A percentile compares a stretch with the other conserved stretches of the same genome.
Conservation (phyloP, 2,797 vertebrate genomes). For the Channa striata region DNA sequence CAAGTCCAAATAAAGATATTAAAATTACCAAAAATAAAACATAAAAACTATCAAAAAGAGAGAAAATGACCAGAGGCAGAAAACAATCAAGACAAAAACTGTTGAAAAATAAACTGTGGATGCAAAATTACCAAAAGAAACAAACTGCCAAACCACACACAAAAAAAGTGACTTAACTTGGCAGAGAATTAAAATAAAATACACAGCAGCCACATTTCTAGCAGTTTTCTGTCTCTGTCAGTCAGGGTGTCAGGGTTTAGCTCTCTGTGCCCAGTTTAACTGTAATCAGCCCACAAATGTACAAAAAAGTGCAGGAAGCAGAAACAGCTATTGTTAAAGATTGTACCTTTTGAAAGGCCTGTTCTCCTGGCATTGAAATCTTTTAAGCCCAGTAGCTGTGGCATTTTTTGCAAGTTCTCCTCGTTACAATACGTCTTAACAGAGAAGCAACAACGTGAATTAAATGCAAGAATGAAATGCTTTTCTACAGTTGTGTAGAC, state of each 20-base stretch:
- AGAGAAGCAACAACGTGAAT: background rate
- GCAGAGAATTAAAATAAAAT: background rate
- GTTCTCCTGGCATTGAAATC: no score
- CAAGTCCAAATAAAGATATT: no score
- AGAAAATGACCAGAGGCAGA: no score
- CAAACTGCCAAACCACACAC: no score
- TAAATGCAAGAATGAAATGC: background rate
- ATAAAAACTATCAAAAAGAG: no score
- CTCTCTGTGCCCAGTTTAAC: background rate
- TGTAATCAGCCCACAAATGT: background rate
- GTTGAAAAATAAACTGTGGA: no score
- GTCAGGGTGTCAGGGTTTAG: background rate
- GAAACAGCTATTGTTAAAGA: constrained; percentile 50
- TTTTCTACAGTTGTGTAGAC: constrained; percentile 2
- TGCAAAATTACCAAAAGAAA: no score
- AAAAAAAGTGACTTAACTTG: no score
- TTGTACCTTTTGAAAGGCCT: constrained; percentile 36
- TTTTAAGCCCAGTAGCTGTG: constrained; percentile 2
- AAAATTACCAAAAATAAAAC: no score
- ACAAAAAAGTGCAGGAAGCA: constrained; percentile 20
- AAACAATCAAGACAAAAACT: no score
- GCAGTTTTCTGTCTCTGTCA: background rate
- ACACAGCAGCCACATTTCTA: no score
- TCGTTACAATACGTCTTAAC: background rate
- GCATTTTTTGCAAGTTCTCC: constrained; percentile 26